These are phyloP conservation scores for Formica exsecta DNA, from an alignment of 1,140 invertebrate species.

Conservation along the genomic window DNA sequence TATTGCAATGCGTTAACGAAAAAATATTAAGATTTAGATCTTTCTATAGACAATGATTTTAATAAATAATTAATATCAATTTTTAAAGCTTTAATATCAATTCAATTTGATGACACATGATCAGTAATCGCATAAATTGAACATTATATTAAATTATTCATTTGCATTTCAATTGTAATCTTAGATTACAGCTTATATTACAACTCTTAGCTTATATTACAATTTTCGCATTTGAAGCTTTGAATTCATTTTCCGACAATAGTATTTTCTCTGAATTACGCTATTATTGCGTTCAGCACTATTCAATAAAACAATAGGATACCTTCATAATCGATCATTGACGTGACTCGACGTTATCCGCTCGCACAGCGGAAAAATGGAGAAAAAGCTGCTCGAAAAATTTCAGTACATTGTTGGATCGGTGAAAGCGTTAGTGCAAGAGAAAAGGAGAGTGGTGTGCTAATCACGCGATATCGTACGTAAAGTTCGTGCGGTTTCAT, in stretches of 20 bases:
- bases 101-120: neutral
- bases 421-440: constrained; percentile 52
- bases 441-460: neutral
- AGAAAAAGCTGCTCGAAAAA: constrained; percentile 62
- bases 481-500: constrained; percentile 58
- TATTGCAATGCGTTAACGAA: neutral
- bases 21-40: neutral
- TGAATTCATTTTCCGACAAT: neutral
- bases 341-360: constrained; percentile 54
- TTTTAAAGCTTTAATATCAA: neutral
- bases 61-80: neutral
- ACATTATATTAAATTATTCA: neutral
- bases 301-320: constrained; percentile 41
- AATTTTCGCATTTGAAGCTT: neutral
- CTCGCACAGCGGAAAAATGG: constrained; percentile 43
- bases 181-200: neutral
- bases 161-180: neutral
- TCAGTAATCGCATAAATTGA: neutral
- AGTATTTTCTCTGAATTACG: constrained; percentile 11
- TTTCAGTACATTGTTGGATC: constrained; percentile 57
- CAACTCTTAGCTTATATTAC: neutral
- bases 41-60: too few relatives aligned
- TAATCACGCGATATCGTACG: constrained; percentile 60
- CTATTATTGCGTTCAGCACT: constrained; percentile 1
- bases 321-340: constrained; percentile 59